phyloP scores from a whole-genome alignment of 2,888 invertebrate genomes.

The Cataglyphis altisquamis region DNA sequence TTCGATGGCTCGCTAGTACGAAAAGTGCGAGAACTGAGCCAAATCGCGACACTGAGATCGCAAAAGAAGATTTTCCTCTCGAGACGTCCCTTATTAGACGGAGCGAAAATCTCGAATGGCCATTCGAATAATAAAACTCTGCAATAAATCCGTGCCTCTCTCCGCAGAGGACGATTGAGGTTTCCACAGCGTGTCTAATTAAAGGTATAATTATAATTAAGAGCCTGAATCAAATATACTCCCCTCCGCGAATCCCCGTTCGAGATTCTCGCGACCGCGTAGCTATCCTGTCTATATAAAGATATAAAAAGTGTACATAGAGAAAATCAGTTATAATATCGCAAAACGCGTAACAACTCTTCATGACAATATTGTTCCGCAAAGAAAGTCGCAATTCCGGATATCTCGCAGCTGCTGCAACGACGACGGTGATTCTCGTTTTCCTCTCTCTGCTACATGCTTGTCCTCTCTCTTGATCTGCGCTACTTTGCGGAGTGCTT shows the following conservation, averaged over 20 bases:
- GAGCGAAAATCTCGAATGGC: slow-evolving; percentile 45
- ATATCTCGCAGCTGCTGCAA: slow-evolving; percentile 45
- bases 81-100: slow-evolving; percentile 6
- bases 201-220: slow-evolving; percentile 36
- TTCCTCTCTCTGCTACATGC: slow-evolving; percentile 8
- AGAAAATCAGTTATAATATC: not conserved
- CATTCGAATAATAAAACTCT: slow-evolving; percentile 14
- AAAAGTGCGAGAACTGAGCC: slow-evolving; percentile 51
- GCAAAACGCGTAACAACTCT: slow-evolving; percentile 61
- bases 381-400: slow-evolving; percentile 60
- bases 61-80: slow-evolving; percentile 23
- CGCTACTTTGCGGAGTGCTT: slow-evolving; percentile 21
- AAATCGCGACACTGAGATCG: slow-evolving; percentile 36
- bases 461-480: slow-evolving; percentile 34
- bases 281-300: not conserved
- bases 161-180: slow-evolving; percentile 3
- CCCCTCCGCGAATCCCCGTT: not conserved
- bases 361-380: slow-evolving; percentile 73
- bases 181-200: slow-evolving; percentile 43
- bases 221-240: slow-evolving; percentile 24
- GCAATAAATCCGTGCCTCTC: slow-evolving; percentile 29
- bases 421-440: slow-evolving; percentile 54
- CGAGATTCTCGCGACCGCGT: slow-evolving; percentile 48
- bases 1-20: slow-evolving; percentile 66
- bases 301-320: not conserved